A percentile compares a stretch with the other conserved stretches of the same genome.
These are phyloP conservation scores for Hippasteria phrygiana DNA, from an alignment of 53 echinoderm and acorn worm species.

Conservation along the genomic window DNA sequence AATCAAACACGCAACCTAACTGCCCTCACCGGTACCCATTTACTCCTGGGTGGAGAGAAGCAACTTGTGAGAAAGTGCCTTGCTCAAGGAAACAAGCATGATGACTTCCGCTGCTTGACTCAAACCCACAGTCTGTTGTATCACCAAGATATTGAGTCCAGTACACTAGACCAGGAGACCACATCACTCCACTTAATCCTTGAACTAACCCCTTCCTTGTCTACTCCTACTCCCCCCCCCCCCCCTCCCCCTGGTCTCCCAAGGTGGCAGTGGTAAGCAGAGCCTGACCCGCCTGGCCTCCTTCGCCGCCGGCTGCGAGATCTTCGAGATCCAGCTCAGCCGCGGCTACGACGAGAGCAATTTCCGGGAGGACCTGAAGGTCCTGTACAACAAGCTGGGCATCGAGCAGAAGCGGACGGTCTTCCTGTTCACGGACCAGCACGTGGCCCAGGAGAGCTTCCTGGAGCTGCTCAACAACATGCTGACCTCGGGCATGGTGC, in stretches of 20 bases:
- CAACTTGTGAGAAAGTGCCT: too few relatives aligned
- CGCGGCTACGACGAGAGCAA: slow-evolving; percentile 98
- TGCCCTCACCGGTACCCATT: too few relatives aligned
- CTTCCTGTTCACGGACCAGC: slow-evolving; percentile 97
- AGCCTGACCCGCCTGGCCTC: slow-evolving; percentile 93
- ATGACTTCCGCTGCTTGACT: too few relatives aligned
- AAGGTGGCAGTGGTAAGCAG: slow-evolving; percentile 99
- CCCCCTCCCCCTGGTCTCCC: neutral
- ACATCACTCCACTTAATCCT: neutral
- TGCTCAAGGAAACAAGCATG: too few relatives aligned
- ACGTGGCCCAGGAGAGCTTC: slow-evolving; percentile 99
- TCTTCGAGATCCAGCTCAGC: slow-evolving; percentile 99
- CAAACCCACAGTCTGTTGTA: too few relatives aligned
- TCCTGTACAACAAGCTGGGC: slow-evolving; percentile 98
- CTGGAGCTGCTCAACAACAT: slow-evolving; percentile 99
- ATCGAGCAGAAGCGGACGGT: slow-evolving; percentile 95
- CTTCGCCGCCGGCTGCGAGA: slow-evolving; percentile 96
- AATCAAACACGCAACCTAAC: too few relatives aligned
- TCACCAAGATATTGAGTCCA: too few relatives aligned
- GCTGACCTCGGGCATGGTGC: slow-evolving; percentile 99
- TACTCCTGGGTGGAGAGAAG: too few relatives aligned
- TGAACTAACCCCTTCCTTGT: too few relatives aligned
- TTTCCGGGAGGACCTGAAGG: slow-evolving; percentile 96
- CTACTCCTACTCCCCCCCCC: too few relatives aligned
- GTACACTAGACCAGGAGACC: too few relatives aligned